Evolutionary conservation across 2,797 vertebrate species (phyloP).

Genomic region (Calcarius lapponicus): DNA sequence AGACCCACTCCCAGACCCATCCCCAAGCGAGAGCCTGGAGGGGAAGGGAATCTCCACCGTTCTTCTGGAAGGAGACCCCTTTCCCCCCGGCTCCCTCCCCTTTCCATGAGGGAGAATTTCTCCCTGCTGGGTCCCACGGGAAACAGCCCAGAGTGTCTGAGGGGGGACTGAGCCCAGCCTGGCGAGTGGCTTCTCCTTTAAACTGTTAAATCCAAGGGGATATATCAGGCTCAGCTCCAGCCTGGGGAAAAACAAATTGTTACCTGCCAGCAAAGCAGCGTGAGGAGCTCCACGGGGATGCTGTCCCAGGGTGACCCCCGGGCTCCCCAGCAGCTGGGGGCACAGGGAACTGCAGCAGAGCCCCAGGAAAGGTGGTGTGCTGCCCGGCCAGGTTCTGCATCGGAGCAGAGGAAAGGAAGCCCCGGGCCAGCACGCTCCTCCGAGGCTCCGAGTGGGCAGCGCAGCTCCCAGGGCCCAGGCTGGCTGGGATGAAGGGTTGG

Average conservation of each 20-base stretch:
- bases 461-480: accelerated
- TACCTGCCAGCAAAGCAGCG: accelerated
- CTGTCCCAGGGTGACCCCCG: not conserved
- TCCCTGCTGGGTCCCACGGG: not conserved
- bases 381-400: accelerated
- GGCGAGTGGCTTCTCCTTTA: accelerated
- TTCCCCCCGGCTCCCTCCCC: accelerated
- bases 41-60: accelerated
- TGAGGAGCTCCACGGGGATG: accelerated
- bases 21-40: too few species aligned
- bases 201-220: not conserved
- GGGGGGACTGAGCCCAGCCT: not conserved
- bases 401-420: accelerated
- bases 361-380: not conserved
- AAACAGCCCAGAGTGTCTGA: too few species aligned
- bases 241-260: not conserved
- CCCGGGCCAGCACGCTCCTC: accelerated
- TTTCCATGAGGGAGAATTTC: not conserved
- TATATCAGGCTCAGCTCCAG: not conserved
- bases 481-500: not conserved
- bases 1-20: accelerated
- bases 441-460: accelerated
- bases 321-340: not conserved
- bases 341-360: not conserved
- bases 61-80: not conserved